Evolutionary conservation across 2,113 vertebrate genomes (phyloP), one percentile per base, ranked within the genome.

Genomic region (Salvelinus namaycush): DNA sequence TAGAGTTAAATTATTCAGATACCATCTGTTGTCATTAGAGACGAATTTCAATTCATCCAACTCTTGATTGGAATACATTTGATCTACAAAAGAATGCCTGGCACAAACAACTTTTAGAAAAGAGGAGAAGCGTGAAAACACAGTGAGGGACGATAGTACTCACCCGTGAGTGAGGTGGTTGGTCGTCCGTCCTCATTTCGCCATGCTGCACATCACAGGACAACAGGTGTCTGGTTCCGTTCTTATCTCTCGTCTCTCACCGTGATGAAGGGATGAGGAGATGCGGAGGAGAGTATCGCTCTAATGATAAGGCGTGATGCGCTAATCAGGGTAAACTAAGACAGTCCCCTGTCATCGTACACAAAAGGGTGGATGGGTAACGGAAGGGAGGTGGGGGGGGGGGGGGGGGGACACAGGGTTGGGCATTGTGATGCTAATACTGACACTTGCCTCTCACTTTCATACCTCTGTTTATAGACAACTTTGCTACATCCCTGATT

Each of bases 381-480:
- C 51, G 1, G 16, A 54, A 14, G 51, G 26, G 44, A 39, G 70
- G 70, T 29, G 80, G 60, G 74, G 22, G 18, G 44, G 31, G 29
- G 78, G 12, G 12, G 68, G 67, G 34, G 68, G 67, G n/a, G 69
- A 70, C 76, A 73, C 77, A 86, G 74, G 80, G 59, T 70, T 65
- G 16, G 27, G 65, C 62, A 81, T 84, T 87, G 75, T 86, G 44
- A 86, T 83, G 85, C 72, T 81, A 84, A 89, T 86, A 1, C 24
- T 16, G 1, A 34, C 70, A 70, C 14, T 44, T 3, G 39, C 3
- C 39, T 44, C 39, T 44, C 39, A 12, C 39, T 44, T 44, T 44
- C 39, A 44, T 44, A 9, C 39, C 39, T 44, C 9, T 44, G 39
- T 44, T 44, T 44, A 12, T 11, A 44, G 39, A 44, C 39, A 44